Evolutionary conservation across 2,797 vertebrate species (phyloP), one percentile per base, ranked within the genome.

Genomic region (Emydoidea blandingii): DNA sequence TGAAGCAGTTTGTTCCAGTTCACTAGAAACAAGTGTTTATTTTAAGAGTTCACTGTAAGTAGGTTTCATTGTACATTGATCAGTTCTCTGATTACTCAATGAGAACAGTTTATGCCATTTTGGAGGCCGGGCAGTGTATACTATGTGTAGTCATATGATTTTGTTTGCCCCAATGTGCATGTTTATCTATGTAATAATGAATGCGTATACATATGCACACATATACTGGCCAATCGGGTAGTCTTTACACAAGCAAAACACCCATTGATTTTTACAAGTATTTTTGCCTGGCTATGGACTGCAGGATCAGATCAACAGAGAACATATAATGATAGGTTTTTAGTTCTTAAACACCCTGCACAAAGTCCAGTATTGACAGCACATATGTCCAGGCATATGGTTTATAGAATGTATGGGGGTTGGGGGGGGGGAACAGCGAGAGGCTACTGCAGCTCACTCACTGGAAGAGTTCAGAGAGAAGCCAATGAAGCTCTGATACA

Each of bases 401-500:
- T 50, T 76, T 44, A 44, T 65, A 65, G 16, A 83, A 14, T 85
- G 54, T 94, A 92, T 93, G 76, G 84, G 93, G 25, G 57, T 37
- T 9, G 37, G 37, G 41, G 41, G 41, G 41, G 34, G 34, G 18
- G 25, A 4, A 11, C 21, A 21, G 5, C 18, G 54, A 68, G 54
- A 31, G 23, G 31, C 47, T 54, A 14, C 19, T 81, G 52, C 14
- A 72, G 21, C 12, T n/a, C 25, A 29, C 34, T 85, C 74, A 83
- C 54, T 21, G 16, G 81, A 53, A 89, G 72, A 54, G 84, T 94
- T 96, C 83, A 85, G 50, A 50, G 25, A 84, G 47, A 92, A 65
- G 84, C 31, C 79, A 47, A 53, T 82, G 79, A 79, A 87, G 29
- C 49, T 59, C 53, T 65, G 23, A 41, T 23, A 37, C 52, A 81